A percentile compares a stretch with the other conserved stretches of the same genome.
These are phyloP conservation scores for Myotis brandtii DNA, from an alignment of 2,113 vertebrate genomes.

Conservation along the genomic window DNA sequence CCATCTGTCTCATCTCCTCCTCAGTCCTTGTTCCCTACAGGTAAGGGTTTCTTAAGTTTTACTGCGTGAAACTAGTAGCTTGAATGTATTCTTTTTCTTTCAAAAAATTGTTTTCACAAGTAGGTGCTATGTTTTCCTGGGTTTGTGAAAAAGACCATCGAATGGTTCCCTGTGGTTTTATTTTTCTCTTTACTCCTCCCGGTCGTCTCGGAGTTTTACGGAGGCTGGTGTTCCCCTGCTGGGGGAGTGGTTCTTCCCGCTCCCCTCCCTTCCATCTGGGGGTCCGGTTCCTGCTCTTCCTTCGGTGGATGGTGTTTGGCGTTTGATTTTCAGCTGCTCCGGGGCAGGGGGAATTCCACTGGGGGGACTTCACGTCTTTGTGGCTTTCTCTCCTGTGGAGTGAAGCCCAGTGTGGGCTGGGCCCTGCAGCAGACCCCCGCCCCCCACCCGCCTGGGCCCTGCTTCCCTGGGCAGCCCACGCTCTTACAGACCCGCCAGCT, in stretches of 20 bases:
- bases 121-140: background rate
- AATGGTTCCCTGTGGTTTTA: background rate
- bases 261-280: fast-evolving
- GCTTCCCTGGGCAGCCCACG: background rate
- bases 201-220: background rate
- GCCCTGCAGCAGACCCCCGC: background rate
- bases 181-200: background rate
- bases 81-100: background rate
- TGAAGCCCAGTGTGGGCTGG: background rate
- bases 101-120: too few species aligned
- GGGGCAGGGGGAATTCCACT: background rate
- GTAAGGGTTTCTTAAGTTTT: background rate
- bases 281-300: background rate
- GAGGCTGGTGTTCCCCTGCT: background rate
- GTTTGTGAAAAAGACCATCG: too few species aligned
- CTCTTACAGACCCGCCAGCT: background rate
- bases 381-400: background rate
- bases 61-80: background rate
- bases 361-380: background rate
- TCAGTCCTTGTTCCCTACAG: background rate
- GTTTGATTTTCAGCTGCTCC: background rate
- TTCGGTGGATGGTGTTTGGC: background rate
- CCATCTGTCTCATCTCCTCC: background rate
- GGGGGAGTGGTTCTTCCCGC: background rate
- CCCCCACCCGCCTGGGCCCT: background rate